Conservation (phyloP, 2,797 vertebrate genomes). For the Hemibagrus guttatus region DNA sequence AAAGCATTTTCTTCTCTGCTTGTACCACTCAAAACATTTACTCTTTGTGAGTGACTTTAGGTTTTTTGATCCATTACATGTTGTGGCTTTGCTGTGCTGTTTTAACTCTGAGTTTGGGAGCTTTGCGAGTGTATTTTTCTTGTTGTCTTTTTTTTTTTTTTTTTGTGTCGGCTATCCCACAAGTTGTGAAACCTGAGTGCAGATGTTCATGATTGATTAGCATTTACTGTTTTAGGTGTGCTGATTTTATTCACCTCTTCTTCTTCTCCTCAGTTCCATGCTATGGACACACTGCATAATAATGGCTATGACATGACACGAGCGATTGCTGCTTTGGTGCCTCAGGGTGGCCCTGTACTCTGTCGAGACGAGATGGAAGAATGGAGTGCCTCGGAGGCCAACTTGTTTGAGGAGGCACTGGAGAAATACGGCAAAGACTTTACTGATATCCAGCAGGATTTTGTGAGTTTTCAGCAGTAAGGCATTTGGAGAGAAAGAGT, state of each 20-base stretch:
- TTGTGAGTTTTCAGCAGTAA: constrained; percentile 81
- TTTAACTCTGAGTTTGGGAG: neutral
- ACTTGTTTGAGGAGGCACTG: constrained; percentile 94
- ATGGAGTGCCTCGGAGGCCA: constrained; percentile 96
- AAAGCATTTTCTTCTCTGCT: neutral
- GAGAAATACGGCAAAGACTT: constrained; percentile 99
- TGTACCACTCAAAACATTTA: neutral
- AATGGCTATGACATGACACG: constrained; percentile 92
- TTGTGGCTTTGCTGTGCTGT: neutral
- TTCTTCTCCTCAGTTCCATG: constrained; percentile 82
- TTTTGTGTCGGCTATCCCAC: neutral
- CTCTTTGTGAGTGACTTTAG: neutral
- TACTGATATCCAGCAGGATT: constrained; percentile 97
- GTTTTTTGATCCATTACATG: neutral
- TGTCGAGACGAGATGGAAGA: constrained; percentile 98
- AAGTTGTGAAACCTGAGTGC: neutral
- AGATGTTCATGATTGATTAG: neutral
- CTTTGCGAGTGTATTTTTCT: neutral
- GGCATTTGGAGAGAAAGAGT: neutral
- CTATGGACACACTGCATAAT: constrained; percentile 96
- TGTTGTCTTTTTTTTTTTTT: neutral
- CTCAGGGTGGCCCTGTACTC: constrained; percentile 93
- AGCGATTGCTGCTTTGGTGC: constrained; percentile 93
- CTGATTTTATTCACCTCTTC: neutral
- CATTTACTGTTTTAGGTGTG: neutral